Conservation (phyloP, 2,113 vertebrate genomes). For the Oreocharis arfaki region DNA sequence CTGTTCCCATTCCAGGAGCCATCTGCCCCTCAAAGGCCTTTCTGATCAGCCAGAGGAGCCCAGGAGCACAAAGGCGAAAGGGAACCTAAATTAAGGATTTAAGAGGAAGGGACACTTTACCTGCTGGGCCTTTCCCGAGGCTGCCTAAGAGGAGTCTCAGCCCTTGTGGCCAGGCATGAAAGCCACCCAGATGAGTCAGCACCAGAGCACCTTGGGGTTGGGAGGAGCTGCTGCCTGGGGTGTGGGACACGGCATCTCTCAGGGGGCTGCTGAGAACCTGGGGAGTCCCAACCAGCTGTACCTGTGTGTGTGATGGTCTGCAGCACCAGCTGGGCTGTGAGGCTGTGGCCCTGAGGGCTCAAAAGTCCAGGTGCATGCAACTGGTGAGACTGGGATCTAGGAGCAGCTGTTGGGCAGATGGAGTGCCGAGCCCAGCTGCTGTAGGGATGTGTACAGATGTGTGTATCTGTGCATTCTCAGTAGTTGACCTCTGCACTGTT, state of each 20-base stretch:
- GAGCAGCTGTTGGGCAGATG: background rate
- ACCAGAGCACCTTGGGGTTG: background rate
- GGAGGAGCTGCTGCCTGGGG: background rate
- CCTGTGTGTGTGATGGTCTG: background rate
- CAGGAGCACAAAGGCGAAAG: background rate
- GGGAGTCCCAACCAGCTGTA: background rate
- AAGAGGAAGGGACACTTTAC: background rate
- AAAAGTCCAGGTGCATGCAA: fast-evolving
- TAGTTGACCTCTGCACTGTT: background rate
- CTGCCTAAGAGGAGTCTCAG: background rate
- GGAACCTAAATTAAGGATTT: background rate
- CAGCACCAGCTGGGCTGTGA: background rate
- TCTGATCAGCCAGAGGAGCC: background rate
- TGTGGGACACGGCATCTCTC: background rate
- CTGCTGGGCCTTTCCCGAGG: background rate
- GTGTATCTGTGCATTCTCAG: background rate
- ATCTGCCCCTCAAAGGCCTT: background rate
- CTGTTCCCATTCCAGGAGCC: background rate
- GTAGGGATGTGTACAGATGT: background rate
- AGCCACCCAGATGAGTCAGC: background rate
- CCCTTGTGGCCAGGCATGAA: background rate
- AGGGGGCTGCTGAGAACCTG: background rate
- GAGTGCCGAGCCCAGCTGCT: background rate
- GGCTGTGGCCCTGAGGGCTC: background rate
- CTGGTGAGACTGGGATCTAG: background rate